These are phyloP conservation scores for Podotricha telesiphe DNA, from an alignment of 2,888 invertebrate genomes.

Conservation along the genomic window DNA sequence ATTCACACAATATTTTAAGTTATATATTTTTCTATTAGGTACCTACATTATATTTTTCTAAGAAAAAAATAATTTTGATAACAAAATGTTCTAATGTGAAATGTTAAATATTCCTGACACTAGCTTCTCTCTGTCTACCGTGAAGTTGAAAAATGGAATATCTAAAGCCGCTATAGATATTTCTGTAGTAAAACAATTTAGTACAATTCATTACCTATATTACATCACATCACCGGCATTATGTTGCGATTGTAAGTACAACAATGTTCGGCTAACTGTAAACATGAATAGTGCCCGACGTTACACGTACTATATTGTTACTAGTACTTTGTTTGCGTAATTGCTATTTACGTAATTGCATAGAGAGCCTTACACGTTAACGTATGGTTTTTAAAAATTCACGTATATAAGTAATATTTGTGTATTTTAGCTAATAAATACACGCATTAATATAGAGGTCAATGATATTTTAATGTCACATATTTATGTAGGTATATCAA, in stretches of 20 bases:
- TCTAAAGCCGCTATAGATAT: neutral
- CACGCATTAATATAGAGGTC: too few relatives aligned
- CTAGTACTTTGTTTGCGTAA: constrained; percentile 34
- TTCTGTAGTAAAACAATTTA: neutral
- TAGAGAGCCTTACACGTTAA: constrained; percentile 27
- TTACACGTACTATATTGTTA: constrained; percentile 34
- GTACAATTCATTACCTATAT: constrained; percentile 17
- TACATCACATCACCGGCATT: constrained; percentile 17
- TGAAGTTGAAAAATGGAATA: too few relatives aligned
- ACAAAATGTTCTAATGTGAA: too few relatives aligned
- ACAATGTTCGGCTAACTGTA: constrained; percentile 40
- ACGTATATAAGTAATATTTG: neutral
- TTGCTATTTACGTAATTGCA: constrained; percentile 28
- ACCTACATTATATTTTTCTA: too few relatives aligned
- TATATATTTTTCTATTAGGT: too few relatives aligned
- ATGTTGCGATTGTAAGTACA: constrained; percentile 26
- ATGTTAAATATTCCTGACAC: too few relatives aligned
- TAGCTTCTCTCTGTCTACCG: too few relatives aligned
- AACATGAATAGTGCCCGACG: constrained; percentile 37
- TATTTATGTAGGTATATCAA: too few relatives aligned
- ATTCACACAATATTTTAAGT: too few relatives aligned
- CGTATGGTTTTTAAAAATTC: constrained; percentile 17
- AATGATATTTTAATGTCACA: too few relatives aligned
- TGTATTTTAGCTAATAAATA: too few relatives aligned
- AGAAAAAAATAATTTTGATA: neutral